Evolutionary conservation across 2,113 vertebrate species (phyloP), one percentile per base, ranked within the genome.

Genomic region (Protobothrops flavoviridis): DNA sequence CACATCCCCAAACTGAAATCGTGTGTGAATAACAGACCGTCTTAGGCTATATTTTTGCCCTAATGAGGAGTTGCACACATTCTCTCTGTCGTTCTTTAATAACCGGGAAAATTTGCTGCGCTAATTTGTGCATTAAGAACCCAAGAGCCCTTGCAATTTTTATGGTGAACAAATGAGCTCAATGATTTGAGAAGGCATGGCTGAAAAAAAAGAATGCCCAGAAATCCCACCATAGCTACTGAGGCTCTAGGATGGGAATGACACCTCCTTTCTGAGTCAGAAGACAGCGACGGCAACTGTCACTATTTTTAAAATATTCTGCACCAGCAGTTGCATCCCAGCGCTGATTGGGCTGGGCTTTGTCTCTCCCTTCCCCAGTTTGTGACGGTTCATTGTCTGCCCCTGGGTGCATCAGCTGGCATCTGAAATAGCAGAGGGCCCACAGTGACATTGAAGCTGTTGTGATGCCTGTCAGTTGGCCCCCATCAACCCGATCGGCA

Each of bases 281-380:
- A 91, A 87, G 86, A 74, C 94, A 59, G 94, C 88, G 45, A 86
- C 92, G 92, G 26, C 90, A 95, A 92, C 94, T 94, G 95, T 85
- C 90, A 94, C 87, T 55, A 87, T 92, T 97, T n/a, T 52, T 93
- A 23, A 69, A 95, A 39, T 94, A 96, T 95, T 95, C 93, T 97
- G 95, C 94, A 95, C 87, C 93, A 91, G 92, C 90, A 95, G 89
- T 92, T 90, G 93, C 74, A 29, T 92, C 87, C 64, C 87, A 9
- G 52, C 55, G 53, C 91, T 95, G 95, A 93, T 89, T 93, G 93
- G 53, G 90, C 91, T 74, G 95, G 94, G 94, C 87, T 96, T 96
- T 91, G 93, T 93, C 94, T 43, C 69, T 33, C 12, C 23, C 95
- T 95, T 95, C 89, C 13, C 90, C 87, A 33, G 92, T 85, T 92